Evolutionary conservation across 1,140 invertebrate species (phyloP).

Genomic region (Tribolium madens): DNA sequence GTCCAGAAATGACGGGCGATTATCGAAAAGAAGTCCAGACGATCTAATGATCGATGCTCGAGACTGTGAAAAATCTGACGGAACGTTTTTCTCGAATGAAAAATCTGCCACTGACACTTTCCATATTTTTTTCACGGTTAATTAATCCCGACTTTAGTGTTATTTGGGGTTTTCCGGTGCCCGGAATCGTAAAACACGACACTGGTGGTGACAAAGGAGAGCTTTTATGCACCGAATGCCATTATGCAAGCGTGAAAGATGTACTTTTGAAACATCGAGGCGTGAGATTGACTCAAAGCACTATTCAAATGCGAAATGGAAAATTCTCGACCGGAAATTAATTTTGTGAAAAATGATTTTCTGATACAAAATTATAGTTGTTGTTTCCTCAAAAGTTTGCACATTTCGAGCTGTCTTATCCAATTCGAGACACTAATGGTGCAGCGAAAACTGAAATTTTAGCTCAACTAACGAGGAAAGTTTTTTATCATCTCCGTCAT

Average conservation of each 20-base stretch:
- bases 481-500: not conserved
- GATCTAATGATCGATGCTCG: not conserved
- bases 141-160: not conserved
- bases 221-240: not conserved
- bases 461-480: not conserved
- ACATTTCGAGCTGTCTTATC: not conserved
- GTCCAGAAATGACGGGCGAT: not conserved
- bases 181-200: not conserved
- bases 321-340: not conserved
- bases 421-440: not conserved
- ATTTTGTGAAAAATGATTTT: not conserved
- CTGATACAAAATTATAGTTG: not conserved
- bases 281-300: not conserved
- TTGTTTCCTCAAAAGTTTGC: not conserved
- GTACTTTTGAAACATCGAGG: not conserved
- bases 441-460: not conserved
- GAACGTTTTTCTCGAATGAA: not conserved
- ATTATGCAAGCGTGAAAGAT: not conserved
- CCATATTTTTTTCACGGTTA: not conserved
- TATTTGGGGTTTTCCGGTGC: not conserved
- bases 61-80: not conserved
- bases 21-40: not conserved
- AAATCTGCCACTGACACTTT: not conserved
- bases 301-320: not conserved
- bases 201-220: not conserved